These are phyloP conservation scores for Halesus radiatus DNA, from an alignment of 1,140 invertebrate species.

Conservation along the genomic window DNA sequence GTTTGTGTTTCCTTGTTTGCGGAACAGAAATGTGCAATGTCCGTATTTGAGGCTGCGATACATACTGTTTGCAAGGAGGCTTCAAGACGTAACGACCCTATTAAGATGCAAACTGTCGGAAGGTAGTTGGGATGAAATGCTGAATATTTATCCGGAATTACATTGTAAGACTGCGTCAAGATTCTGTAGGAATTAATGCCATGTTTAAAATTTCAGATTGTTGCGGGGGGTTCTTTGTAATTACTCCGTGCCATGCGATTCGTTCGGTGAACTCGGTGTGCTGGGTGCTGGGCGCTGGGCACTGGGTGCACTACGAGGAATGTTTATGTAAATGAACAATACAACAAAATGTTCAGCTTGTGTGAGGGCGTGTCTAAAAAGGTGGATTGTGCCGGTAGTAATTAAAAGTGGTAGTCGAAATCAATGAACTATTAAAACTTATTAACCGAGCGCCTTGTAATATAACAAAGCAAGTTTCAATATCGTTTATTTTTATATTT, in stretches of 20 bases:
- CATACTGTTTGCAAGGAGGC: slow-evolving; percentile 30
- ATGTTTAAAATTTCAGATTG: slow-evolving; percentile 43
- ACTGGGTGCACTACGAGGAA: not conserved
- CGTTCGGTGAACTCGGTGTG: not conserved
- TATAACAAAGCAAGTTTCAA: too few species aligned
- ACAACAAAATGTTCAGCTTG: slow-evolving; percentile 5
- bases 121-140: slow-evolving; percentile 38
- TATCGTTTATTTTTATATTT: too few species aligned
- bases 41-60: slow-evolving; percentile 36
- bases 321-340: slow-evolving; percentile 38
- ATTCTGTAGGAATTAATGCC: slow-evolving; percentile 43
- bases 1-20: not conserved
- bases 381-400: not conserved
- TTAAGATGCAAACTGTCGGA: slow-evolving; percentile 44
- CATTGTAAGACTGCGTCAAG: slow-evolving; percentile 26
- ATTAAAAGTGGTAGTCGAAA: not conserved
- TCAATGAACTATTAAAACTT: too few species aligned
- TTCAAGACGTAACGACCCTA: slow-evolving; percentile 42
- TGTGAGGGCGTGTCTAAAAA: not conserved
- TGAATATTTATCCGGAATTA: slow-evolving; percentile 34
- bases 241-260: slow-evolving; percentile 44
- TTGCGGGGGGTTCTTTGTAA: slow-evolving; percentile 24
- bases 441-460: too few species aligned
- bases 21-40: not conserved
- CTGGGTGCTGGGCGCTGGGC: too few species aligned